Percentiles rank a stretch among this genome's conserved stretches.
Conservation (phyloP, 2,113 vertebrate genomes). For the Microcebus tavaratra region DNA sequence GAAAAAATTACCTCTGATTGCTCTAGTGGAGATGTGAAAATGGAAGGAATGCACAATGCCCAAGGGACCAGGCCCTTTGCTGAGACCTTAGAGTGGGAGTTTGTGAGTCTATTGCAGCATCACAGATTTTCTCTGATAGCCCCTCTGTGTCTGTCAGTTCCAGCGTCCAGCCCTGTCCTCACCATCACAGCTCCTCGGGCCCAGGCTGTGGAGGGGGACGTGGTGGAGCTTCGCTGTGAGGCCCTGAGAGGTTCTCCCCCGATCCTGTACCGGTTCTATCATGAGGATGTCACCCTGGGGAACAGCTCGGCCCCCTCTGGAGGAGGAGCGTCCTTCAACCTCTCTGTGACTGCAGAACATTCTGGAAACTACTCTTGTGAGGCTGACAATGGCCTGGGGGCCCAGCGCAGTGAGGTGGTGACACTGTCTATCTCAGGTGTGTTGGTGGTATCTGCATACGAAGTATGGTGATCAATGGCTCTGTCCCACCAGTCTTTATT, state of each 20-base stretch:
- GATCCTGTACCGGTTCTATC: slow-evolving; percentile 29
- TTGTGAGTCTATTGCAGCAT: not conserved
- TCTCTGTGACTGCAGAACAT: slow-evolving; percentile 21
- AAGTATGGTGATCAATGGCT: not conserved
- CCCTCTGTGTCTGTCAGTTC: not conserved
- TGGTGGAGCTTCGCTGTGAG: not conserved
- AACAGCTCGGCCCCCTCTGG: not conserved
- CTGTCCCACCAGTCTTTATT: not conserved
- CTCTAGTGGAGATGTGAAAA: not conserved
- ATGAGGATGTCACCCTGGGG: not conserved
- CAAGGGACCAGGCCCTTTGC: not conserved
- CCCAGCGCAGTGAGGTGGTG: not conserved
- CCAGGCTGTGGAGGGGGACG: not conserved
- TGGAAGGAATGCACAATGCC: not conserved
- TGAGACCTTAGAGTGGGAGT: not conserved
- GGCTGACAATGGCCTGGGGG: not conserved
- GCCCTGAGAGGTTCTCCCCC: not conserved
- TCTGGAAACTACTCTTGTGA: slow-evolving; percentile 62
- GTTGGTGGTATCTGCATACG: not conserved
- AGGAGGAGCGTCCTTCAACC: not conserved
- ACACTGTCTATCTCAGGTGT: not conserved
- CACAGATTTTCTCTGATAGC: not conserved
- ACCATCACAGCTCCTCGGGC: not conserved
- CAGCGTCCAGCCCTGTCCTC: not conserved
- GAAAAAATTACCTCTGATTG: not conserved